Conservation (phyloP, 2,113 vertebrate species). For the Cynocephalus volans region DNA sequence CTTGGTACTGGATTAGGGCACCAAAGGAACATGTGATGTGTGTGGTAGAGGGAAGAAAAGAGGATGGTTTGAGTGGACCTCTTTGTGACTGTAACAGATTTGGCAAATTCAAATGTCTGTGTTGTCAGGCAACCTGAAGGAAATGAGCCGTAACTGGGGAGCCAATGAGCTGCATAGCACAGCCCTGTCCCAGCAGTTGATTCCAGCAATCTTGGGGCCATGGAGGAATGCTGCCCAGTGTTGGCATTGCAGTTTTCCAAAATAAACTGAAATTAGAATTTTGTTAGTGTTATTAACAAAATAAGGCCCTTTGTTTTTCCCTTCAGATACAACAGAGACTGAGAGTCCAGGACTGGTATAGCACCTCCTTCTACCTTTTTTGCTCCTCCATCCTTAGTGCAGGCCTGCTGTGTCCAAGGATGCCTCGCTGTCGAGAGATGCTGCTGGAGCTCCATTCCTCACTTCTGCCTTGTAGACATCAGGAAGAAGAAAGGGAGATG, state of each 20-base stretch:
- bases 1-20: not conserved
- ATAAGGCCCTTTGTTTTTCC: not conserved
- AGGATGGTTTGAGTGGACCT: not conserved
- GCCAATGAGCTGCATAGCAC: not conserved
- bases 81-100: not conserved
- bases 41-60: not conserved
- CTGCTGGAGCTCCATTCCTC: not conserved
- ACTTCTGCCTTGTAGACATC: not conserved
- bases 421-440: not conserved
- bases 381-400: not conserved
- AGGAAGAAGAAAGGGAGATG: not conserved
- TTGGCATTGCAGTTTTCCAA: not conserved
- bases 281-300: not conserved
- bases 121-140: not conserved
- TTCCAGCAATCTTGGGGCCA: not conserved
- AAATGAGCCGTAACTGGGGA: not conserved
- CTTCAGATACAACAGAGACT: not conserved
- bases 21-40: not conserved
- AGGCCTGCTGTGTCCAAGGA: not conserved
- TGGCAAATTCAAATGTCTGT: not conserved
- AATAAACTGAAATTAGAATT: slow-evolving; percentile 21
- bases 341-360: not conserved
- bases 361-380: not conserved
- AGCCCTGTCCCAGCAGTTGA: not conserved
- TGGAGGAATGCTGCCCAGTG: not conserved